phyloP scores from a whole-genome alignment of 2,888 invertebrate species.

The Melitaea athalia region DNA sequence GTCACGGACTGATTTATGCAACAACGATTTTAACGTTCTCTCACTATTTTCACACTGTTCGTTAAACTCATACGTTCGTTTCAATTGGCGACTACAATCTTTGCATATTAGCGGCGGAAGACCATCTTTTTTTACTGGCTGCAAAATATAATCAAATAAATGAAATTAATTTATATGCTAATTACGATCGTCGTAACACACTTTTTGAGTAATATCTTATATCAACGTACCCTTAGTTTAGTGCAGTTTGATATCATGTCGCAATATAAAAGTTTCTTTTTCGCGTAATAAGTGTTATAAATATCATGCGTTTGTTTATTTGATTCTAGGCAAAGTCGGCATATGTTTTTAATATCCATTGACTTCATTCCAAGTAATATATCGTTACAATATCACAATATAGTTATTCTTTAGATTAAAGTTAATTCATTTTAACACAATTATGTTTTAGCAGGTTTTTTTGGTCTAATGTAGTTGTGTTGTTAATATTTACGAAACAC shows the following conservation, averaged over 20 bases:
- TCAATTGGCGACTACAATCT: slow-evolving; percentile 65
- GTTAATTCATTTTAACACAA: too few relatives aligned
- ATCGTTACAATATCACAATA: background rate
- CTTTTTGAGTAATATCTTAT: background rate
- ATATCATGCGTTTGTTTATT: slow-evolving; percentile 64
- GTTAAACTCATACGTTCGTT: slow-evolving; percentile 64
- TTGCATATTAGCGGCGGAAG: slow-evolving; percentile 70
- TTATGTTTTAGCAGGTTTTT: too few relatives aligned
- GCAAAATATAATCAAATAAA: slow-evolving; percentile 3
- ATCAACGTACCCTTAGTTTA: slow-evolving; percentile 60
- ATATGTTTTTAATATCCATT: slow-evolving; percentile 65
- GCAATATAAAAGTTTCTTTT: slow-evolving; percentile 62
- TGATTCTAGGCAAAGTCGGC: slow-evolving; percentile 66
- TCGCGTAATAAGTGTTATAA: slow-evolving; percentile 61
- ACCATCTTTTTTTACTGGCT: slow-evolving; percentile 65
- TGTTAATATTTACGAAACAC: too few relatives aligned
- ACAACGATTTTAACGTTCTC: slow-evolving; percentile 48
- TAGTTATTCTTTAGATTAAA: too few relatives aligned
- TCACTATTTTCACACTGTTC: slow-evolving; percentile 67
- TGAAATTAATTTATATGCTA: background rate
- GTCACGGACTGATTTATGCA: slow-evolving; percentile 6
- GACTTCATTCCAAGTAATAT: slow-evolving; percentile 12
- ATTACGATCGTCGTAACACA: background rate
- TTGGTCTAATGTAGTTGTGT: too few relatives aligned
- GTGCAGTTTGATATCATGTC: slow-evolving; percentile 70